Percentiles rank a stretch among this genome's conserved stretches.
These are phyloP conservation scores for Mormyrops boulengeri DNA, from an alignment of 2,797 vertebrate species.

Conservation along the genomic window DNA sequence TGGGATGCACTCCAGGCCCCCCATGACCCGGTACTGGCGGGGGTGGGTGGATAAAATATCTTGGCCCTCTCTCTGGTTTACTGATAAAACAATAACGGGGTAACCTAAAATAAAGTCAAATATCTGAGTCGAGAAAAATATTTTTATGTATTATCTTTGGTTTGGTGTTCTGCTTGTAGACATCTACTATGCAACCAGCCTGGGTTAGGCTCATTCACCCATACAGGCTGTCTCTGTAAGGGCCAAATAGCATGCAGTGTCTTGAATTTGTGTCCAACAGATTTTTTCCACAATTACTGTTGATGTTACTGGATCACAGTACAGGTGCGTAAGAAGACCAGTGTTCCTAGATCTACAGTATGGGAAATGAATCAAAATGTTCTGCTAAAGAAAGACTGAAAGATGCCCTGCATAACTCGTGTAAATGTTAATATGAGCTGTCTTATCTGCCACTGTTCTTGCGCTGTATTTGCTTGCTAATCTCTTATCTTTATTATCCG, in stretches of 20 bases:
- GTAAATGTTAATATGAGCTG: not conserved
- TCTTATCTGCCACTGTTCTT: not conserved
- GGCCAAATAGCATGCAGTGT: not conserved
- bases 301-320: not conserved
- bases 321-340: not conserved
- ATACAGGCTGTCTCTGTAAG: not conserved
- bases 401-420: not conserved
- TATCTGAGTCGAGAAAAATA: not conserved
- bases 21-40: not conserved
- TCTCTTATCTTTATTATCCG: not conserved
- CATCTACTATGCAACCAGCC: not conserved
- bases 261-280: not conserved
- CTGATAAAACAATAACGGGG: not conserved
- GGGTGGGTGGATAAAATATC: not conserved
- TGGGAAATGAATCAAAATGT: not conserved
- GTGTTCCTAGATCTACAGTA: not conserved
- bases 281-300: not conserved
- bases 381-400: not conserved
- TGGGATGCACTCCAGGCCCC: not conserved
- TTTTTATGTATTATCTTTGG: not conserved
- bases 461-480: not conserved
- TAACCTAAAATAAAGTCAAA: not conserved
- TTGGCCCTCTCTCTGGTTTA: not conserved
- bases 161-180: not conserved
- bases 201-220: not conserved